A percentile compares a stretch with the other conserved stretches of the same genome.
Evolutionary conservation across 2,113 vertebrate genomes (phyloP).

Genomic region (Terrapene triunguis): DNA sequence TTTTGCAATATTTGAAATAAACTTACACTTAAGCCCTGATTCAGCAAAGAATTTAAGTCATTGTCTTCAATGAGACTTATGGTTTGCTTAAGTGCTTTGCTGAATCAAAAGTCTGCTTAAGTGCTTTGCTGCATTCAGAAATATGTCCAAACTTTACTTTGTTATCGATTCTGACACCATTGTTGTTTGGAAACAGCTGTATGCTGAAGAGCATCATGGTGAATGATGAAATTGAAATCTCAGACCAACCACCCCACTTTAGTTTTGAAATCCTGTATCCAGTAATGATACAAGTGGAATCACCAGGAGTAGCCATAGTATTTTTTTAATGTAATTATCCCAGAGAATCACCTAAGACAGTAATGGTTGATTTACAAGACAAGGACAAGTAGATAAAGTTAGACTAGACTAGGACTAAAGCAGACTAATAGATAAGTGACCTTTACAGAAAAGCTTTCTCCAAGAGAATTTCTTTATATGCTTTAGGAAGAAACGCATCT

Average conservation of each 20-base stretch:
- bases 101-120: background rate
- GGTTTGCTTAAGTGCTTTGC: background rate
- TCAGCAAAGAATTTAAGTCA: background rate
- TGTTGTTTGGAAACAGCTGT: background rate
- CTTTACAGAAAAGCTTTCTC: background rate
- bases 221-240: background rate
- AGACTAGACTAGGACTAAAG: background rate
- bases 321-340: background rate
- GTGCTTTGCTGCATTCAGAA: background rate
- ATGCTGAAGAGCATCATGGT: rapidly evolving
- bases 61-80: background rate
- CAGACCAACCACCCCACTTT: background rate
- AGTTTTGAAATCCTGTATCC: background rate
- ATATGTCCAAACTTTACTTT: background rate
- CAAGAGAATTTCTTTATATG: background rate
- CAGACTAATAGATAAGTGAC: background rate
- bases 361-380: background rate
- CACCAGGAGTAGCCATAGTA: background rate
- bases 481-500: background rate
- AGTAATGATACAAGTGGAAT: background rate
- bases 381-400: background rate
- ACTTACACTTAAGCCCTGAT: background rate
- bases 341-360: background rate
- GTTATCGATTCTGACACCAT: background rate
- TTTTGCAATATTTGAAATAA: background rate